These are phyloP conservation scores for Dreissena rostriformis DNA, from an alignment of 1,140 invertebrate genomes.

Conservation along the genomic window DNA sequence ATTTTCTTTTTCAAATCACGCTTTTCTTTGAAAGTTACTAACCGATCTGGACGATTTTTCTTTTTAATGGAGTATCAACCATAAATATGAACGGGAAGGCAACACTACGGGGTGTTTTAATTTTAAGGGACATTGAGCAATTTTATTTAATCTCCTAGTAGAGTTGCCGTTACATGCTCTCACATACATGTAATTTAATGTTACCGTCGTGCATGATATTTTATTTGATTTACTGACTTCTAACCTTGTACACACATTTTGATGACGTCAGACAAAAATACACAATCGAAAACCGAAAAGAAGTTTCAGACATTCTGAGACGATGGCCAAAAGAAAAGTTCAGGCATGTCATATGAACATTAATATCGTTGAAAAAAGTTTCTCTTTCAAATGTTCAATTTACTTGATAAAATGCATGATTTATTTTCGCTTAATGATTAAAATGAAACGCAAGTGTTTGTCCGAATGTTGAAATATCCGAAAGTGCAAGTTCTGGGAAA, in stretches of 20 bases:
- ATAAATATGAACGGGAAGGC: no score
- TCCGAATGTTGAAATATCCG: neutral
- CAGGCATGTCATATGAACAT: conserved; percentile 45
- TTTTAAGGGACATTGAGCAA: no score
- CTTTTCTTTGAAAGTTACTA: no score
- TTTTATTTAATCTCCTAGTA: no score
- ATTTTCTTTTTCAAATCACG: no score
- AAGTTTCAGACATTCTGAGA: conserved; percentile 56
- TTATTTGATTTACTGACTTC: no score
- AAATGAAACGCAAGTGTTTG: neutral
- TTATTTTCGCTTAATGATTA: neutral
- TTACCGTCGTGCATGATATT: no score
- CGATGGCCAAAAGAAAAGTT: conserved; percentile 65
- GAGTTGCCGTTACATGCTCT: no score
- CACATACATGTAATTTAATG: no score
- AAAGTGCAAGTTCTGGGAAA: neutral
- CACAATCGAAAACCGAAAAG: conserved; percentile 60
- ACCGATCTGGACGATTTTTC: no score
- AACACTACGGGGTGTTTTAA: no score
- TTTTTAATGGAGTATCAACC: no score
- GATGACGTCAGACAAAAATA: conserved; percentile 60
- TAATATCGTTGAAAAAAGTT: neutral
- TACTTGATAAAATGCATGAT: neutral
- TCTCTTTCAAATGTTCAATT: conserved; percentile 4
- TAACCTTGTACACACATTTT: conserved; percentile 31